A percentile compares a stretch with the other conserved stretches of the same genome.
phyloP scores from a whole-genome alignment of 2,113 vertebrate species.

The Barnardius zonarius region DNA sequence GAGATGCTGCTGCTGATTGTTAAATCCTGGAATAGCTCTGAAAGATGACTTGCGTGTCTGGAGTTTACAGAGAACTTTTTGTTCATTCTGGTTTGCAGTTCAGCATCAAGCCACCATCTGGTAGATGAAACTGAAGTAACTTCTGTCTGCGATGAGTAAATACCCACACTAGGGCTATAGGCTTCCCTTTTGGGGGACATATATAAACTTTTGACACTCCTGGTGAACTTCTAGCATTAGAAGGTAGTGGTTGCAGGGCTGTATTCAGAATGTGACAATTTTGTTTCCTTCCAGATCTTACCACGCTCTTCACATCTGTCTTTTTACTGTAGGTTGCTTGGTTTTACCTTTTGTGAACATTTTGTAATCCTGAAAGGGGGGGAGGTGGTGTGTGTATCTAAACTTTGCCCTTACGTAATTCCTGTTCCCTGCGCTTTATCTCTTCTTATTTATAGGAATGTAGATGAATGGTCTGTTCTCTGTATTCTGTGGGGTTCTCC shows the following conservation, averaged over 20 bases:
- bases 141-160: not conserved
- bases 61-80: not conserved
- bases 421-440: not conserved
- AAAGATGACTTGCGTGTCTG: not conserved
- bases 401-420: not conserved
- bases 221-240: not conserved
- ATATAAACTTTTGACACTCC: not conserved
- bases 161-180: not conserved
- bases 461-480: not conserved
- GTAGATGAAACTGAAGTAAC: not conserved
- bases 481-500: not conserved
- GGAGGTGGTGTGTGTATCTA: not conserved
- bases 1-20: not conserved
- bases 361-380: not conserved
- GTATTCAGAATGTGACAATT: not conserved
- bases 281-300: not conserved
- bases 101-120: not conserved
- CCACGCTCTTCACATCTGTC: not conserved
- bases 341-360: not conserved
- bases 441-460: not conserved
- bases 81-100: not conserved
- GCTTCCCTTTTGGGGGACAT: not conserved
- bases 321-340: not conserved
- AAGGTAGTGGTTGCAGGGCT: not conserved
- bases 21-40: not conserved